phyloP scores from a whole-genome alignment of 2,113 vertebrate species.

The Australoheros scitulus region DNA sequence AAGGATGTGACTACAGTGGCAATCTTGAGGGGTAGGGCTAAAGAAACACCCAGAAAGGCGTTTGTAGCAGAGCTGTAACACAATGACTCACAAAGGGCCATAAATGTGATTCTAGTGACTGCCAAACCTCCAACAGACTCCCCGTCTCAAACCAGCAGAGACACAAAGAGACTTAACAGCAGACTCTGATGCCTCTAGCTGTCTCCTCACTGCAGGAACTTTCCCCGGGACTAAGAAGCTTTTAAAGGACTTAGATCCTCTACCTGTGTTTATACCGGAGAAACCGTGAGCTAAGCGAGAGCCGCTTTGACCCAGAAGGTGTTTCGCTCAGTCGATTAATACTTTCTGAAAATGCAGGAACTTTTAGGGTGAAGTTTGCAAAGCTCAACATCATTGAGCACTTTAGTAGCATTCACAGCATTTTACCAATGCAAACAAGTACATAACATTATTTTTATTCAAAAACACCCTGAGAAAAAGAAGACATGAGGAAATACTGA shows the following conservation, averaged over 20 bases:
- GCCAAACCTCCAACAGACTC: background rate
- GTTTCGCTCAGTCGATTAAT: background rate
- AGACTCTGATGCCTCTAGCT: background rate
- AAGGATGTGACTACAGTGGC: background rate
- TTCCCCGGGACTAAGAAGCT: background rate
- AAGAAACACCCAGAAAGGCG: background rate
- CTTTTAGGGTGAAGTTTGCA: background rate
- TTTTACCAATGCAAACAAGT: no score
- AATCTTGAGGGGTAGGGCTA: background rate
- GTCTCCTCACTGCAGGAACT: background rate
- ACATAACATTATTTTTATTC: no score
- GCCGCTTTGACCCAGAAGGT: background rate
- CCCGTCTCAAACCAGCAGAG: background rate
- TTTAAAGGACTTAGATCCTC: background rate
- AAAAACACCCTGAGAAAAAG: no score
- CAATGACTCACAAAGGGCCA: background rate
- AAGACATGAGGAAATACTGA: no score
- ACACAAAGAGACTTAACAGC: background rate
- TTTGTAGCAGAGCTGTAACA: rapidly evolving
- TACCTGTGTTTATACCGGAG: background rate
- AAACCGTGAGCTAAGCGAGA: background rate
- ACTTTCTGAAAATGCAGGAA: background rate
- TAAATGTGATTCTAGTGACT: background rate
- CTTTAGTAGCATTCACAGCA: background rate
- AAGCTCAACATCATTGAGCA: rapidly evolving